Base-by-base conservation (phyloP, 1,140 invertebrate genomes). In the Triops longicaudatus region DNA sequence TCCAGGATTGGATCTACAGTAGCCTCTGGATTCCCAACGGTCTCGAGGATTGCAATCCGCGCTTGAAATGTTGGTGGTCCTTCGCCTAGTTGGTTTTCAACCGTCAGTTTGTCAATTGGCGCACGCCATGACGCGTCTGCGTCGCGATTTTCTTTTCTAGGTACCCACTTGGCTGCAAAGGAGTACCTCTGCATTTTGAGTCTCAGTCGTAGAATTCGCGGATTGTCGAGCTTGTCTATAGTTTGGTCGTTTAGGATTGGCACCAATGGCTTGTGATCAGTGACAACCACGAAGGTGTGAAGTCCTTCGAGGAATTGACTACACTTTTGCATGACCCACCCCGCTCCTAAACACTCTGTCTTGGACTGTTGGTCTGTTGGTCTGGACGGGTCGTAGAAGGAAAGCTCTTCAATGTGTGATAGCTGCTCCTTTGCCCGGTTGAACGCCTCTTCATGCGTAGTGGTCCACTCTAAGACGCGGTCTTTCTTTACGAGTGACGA, bases 261-360 rank as follows among this genome's bases (percentile, higher is more conserved):
- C n/a, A 78, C 37, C 41, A 80, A 71, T n/a, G 79, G 74, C 1
- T 77, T 72, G 76, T 80, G 79, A 72, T 80, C 79, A 4, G 75
- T 75, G 26, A 72, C 73, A n/a, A 80, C 11, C 7, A 73, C 71
- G 44, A 80, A 80, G 3, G 12, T 10, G 10, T 26, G 73, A 1
- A 80, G 77, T 10, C 79, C 77, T 17, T 75, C 41, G 44, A 79
- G n/a, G 81, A 79, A 27, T 82, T 78, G 41, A 81, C 81, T 11
- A 82, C 73, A 37, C 73, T 41, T 80, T 27, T 78, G 72, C 14
- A 79, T 73, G 12, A 74, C 77, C 76, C 63, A 78, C 1, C 76
- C 79, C 7, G 76, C 79, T 63, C 71, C 77, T 26, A 80, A 28
- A 12, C 72, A 72, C 74, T 80, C 80, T 78, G 22, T 28, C 78